Evolutionary conservation across 2,113 vertebrate species (phyloP), one percentile per base, ranked within the genome.

Genomic region (Nematolebias whitei): DNA sequence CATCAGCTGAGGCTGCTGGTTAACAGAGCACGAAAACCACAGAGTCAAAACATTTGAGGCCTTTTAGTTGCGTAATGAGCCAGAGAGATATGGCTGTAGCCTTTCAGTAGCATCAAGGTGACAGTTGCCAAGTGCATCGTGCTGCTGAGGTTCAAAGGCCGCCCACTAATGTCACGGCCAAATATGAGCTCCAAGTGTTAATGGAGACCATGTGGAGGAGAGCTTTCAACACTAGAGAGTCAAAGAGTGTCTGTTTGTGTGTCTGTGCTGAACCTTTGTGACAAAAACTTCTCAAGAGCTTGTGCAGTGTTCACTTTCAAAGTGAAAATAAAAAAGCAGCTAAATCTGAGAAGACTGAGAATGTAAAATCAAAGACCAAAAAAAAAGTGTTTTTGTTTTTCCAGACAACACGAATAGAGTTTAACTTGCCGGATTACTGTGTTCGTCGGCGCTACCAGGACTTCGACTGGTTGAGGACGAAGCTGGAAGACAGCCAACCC

Each of bases 361-460:
- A 29, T 29, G 32, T 10, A 8, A 35, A 35, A 35, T 35, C 32
- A 35, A 35, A 35, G 32, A 35, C 9, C 2, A 35, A 35, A 23
- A 10, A 5, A 50, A 20, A 16, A 18, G 19, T 49, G 13, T 48
- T 48, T 20, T 11, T 5, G 3, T 49, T 67, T 75, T 85, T 72
- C 12, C 82, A 99, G 98, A 99, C 97, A 0, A 93, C 95, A 0
- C 90, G 98, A 78, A 93, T 94, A 35, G 98, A 99, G 79, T 99
- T 99, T 74, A 96, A 98, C 90, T 91, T 99, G 57, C 96, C 97
- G 0, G 97, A 99, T 58, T 99, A 98, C 89, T 94, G 93, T 0
- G 90, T 99, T 40, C 92, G 96, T 5, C 93, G 97, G 55, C 93
- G 98, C 40, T 99, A 99, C 88, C 98, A 99, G 85, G 98, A 99